These are phyloP conservation scores for Machaerirhynchus nigripectus DNA, from an alignment of 2,113 vertebrate genomes.

Conservation along the genomic window DNA sequence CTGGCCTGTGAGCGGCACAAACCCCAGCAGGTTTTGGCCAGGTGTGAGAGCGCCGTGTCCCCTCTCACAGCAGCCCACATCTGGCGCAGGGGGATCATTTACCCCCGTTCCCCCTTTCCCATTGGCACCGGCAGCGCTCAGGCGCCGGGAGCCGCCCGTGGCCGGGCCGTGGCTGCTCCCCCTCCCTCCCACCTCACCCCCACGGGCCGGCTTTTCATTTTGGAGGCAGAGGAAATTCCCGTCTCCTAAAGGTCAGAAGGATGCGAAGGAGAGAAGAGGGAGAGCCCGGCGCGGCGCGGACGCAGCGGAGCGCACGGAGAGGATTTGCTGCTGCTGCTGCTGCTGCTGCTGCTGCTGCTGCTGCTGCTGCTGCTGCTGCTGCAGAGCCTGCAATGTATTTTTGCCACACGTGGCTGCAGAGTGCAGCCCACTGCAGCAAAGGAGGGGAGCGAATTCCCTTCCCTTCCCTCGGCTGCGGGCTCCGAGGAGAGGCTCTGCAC, in stretches of 20 bases:
- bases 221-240: neutral
- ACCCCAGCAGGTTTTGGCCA: too few species aligned
- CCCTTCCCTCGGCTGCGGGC: neutral
- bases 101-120: neutral
- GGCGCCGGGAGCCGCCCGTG: fast-evolving
- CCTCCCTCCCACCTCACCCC: neutral
- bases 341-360: slow-evolving; percentile 33
- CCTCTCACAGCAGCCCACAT: fast-evolving
- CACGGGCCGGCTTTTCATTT: neutral
- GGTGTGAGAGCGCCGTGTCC: fast-evolving
- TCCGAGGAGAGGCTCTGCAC: neutral
- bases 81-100: fast-evolving
- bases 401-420: slow-evolving; percentile 4
- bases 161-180: neutral
- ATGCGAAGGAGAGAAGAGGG: neutral
- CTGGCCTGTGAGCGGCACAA: fast-evolving
- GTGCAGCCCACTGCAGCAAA: slow-evolving; percentile 42
- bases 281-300: neutral
- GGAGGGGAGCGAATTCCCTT: neutral
- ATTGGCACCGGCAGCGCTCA: fast-evolving
- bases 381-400: neutral
- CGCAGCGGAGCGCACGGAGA: neutral
- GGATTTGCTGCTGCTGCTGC: neutral
- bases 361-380: neutral
- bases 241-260: neutral